Base-by-base conservation (phyloP, 2,888 invertebrate species). In the Aleiodes alternator region DNA sequence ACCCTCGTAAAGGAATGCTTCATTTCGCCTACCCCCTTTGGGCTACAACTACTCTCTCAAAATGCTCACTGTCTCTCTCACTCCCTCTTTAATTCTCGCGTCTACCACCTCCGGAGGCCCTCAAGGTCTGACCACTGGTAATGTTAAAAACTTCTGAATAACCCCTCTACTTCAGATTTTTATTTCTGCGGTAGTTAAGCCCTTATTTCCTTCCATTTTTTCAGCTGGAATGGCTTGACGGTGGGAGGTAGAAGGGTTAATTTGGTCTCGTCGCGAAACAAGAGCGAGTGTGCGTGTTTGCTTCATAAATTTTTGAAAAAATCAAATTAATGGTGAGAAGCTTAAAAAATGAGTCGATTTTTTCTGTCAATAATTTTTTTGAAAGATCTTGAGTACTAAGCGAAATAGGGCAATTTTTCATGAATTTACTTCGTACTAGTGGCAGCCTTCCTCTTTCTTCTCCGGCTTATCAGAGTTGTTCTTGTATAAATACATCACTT, bases 1-100 rank as follows among this genome's bases (percentile, higher is more conserved):
- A 88, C 85, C 87, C 88, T 89, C 89, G 89, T 89, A 89, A 89
- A 89, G 88, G 87, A 89, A 88, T 89, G 88, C 89, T 88, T 88
- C 88, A 88, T 89, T 89, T 88, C 87, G 87, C 81, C 79, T 82
- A 81, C 80, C 74, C 78, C 78, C 64, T 59, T 34, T 64, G 77
- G 80, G 80, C 80, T 78, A 78, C 78, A 48, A 66, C 72, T 72
- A 66, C 68, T 23, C 64, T 70, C 70, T 59, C 72, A 68, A 50
- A 64, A 64, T 70, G 61, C 74, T 56, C 61, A 69, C 75, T 38
- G 11, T 43, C 43, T 66, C 73, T 70, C 76, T 16, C 53, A 14
- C 55, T 61, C 69, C 69, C 34, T 34, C 34, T 34, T 34, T 34
- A 74, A 23, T 34, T 69, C n/a, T 48, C 56, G 29, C 59, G 11